A percentile compares a stretch with the other conserved stretches of the same genome.
These are phyloP conservation scores for Semnopithecus entellus DNA, from an alignment of 2,113 vertebrate genomes.

Conservation along the genomic window DNA sequence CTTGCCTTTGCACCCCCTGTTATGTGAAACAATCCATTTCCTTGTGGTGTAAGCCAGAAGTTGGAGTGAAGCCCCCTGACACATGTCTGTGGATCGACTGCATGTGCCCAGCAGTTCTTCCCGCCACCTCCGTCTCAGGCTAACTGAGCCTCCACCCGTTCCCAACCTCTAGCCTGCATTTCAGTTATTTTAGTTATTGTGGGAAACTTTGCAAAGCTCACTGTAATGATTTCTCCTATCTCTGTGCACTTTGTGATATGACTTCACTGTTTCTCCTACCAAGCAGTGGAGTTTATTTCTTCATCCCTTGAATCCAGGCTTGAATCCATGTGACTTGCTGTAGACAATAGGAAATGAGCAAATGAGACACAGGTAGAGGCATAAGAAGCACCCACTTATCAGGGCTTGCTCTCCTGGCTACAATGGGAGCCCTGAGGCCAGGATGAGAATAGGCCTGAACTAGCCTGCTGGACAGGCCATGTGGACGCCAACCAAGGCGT, in stretches of 20 bases:
- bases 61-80: neutral
- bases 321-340: neutral
- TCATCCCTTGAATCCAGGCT: neutral
- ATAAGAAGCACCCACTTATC: neutral
- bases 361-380: neutral
- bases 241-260: no score
- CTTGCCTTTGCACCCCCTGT: no score
- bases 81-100: neutral
- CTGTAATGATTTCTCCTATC: neutral
- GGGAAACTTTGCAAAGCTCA: neutral
- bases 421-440: neutral
- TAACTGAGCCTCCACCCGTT: neutral
- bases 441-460: neutral
- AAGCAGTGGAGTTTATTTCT: neutral
- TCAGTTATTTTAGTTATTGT: neutral
- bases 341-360: neutral
- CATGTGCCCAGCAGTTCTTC: neutral
- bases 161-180: neutral
- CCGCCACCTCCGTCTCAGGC: neutral
- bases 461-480: neutral
- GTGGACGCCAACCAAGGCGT: neutral
- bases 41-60: neutral
- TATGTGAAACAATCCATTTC: neutral
- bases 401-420: neutral
- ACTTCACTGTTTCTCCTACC: neutral